Evolutionary conservation across 1,140 invertebrate genomes (phyloP).

Genomic region (Leptoteleia sp.): DNA sequence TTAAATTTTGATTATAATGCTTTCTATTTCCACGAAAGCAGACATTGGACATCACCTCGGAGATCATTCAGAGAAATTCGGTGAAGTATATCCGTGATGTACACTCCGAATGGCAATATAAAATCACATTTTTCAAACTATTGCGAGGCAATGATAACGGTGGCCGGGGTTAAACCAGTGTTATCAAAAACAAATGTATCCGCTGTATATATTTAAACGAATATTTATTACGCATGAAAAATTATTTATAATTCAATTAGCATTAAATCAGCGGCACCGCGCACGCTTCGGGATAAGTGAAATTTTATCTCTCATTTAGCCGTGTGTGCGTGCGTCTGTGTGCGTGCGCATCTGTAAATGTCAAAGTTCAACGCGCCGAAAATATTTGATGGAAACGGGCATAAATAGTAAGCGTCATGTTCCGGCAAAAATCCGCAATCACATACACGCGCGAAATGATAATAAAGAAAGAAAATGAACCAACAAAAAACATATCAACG

Average conservation of each 20-base stretch:
- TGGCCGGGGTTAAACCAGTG: no score
- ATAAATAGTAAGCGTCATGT: slow-evolving; percentile 48
- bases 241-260: slow-evolving; percentile 61
- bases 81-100: no score
- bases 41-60: no score
- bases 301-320: slow-evolving; percentile 56
- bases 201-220: no score
- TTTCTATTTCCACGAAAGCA: no score
- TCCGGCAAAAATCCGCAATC: slow-evolving; percentile 8
- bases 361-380: slow-evolving; percentile 41
- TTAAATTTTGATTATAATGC: no score
- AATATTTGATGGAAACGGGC: slow-evolving; percentile 51
- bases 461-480: slow-evolving; percentile 7
- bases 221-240: slow-evolving; percentile 37
- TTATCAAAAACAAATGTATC: no score
- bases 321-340: no score
- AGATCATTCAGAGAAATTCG: no score
- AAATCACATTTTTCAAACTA: no score
- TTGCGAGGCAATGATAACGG: no score
- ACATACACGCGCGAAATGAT: slow-evolving; percentile 11
- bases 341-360: slow-evolving; percentile 31
- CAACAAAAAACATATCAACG: slow-evolving; percentile 7
- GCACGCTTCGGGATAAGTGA: slow-evolving; percentile 33
- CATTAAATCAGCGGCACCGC: slow-evolving; percentile 47
- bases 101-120: no score